Evolutionary conservation across 2,888 invertebrate genomes (phyloP).

Genomic region (Malacosoma neustria): DNA sequence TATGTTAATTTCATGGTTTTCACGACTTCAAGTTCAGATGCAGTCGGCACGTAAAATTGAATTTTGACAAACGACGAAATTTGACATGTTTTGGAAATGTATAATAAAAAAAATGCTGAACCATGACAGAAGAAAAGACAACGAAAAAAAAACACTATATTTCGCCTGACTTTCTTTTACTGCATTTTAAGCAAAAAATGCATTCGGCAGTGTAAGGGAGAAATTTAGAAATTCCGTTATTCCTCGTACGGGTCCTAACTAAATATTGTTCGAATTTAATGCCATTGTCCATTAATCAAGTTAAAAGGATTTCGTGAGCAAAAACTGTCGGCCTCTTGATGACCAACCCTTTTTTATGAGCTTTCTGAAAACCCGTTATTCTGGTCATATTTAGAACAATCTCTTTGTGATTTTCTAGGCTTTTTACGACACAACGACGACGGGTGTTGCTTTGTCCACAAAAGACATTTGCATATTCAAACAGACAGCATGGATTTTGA

Average conservation of each 20-base stretch:
- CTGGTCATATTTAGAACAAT: slow-evolving; percentile 51
- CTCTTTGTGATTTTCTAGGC: slow-evolving; percentile 48
- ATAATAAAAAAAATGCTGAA: too few species aligned
- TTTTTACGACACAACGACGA: slow-evolving; percentile 49
- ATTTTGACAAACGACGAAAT: too few species aligned
- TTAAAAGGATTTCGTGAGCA: slow-evolving; percentile 53
- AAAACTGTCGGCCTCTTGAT: slow-evolving; percentile 41
- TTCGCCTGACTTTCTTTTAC: too few species aligned
- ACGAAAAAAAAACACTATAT: too few species aligned
- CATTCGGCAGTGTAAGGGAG: too few species aligned
- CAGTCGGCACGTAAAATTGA: too few species aligned
- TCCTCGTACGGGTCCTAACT: slow-evolving; percentile 21
- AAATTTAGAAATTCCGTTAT: slow-evolving; percentile 21
- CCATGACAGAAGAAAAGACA: too few species aligned
- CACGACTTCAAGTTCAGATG: too few species aligned
- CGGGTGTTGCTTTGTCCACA: slow-evolving; percentile 42
- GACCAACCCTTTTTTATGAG: slow-evolving; percentile 56
- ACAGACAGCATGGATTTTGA: slow-evolving; percentile 55
- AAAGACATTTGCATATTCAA: slow-evolving; percentile 63
- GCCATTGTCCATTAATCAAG: slow-evolving; percentile 61
- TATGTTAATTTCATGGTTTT: too few species aligned
- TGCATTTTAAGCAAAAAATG: too few species aligned
- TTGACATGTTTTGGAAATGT: too few species aligned
- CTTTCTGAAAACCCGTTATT: slow-evolving; percentile 40
- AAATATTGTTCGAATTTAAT: slow-evolving; percentile 48